Base-by-base conservation (phyloP, 2,888 invertebrate species). In the Polyommatus icarus region DNA sequence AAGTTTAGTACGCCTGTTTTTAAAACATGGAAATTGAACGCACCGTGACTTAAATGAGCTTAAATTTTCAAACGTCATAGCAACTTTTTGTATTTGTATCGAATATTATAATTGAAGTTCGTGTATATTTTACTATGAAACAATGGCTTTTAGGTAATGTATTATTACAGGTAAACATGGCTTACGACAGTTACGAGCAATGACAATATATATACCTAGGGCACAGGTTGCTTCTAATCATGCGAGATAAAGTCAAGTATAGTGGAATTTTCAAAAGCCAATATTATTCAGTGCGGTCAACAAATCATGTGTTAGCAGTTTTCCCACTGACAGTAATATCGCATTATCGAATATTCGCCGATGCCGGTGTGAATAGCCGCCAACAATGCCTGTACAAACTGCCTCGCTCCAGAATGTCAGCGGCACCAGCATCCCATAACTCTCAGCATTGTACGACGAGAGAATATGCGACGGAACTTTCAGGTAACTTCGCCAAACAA, bases 361-460 rank as follows among this genome's bases (percentile, higher is more conserved):
- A 75, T 29, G 29, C 29, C 29, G 54, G 24, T 50, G 76, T 71
- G 24, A 59, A 76, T 71, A 77, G 77, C 32, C n/a, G 54, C 61
- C 71, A 71, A 77, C 77, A 77, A 77, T 77, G 71, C 46, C 77
- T 71, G 71, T 50, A 76, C 76, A 76, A 76, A 76, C 76, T 76
- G 46, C 76, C 71, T 71, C 71, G 77, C 54, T 54, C 71, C 29
- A 40, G 71, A 77, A 71, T 75, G 78, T 79, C 80, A 79, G 50
- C 78, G 54, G 71, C 80, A 80, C 71, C 73, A 77, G 71, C 54
- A 73, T 76, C 76, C 76, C 71, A 79, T 80, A 80, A 80, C 71
- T 80, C 78, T 78, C 76, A 15, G 59, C 75, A 76, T 79, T 78
- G 80, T 79, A 75, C 59, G 8, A 59, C 57, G n/a, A 57, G 54